Base-by-base conservation (phyloP, 2,113 vertebrate species). In the Panthera uncia region DNA sequence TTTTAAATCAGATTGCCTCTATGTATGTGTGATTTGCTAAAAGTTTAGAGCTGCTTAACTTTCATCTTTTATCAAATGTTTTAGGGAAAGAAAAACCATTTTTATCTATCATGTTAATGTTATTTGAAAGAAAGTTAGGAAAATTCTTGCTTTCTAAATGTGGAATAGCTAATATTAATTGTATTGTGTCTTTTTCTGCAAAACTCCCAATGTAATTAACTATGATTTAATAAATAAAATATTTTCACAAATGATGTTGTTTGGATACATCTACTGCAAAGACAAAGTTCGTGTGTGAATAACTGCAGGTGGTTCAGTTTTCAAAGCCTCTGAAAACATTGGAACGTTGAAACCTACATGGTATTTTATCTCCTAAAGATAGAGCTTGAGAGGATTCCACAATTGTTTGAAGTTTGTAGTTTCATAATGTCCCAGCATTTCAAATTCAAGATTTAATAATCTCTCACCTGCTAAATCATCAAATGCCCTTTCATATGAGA, bases 401-500 rank as follows among this genome's bases (percentile, higher is more conserved):
- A 48, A 45, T 97, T 97, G 69, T 97, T 97, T 97, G 91, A 97
- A 98, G 81, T 94, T 52, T 69, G 61, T 74, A 71, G 52, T 93
- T 96, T 96, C 48, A 97, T 93, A 94, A 93, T 89, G 73, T 18
- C 73, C 61, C 16, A 84, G 55, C 38, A 97, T 97, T 98, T 98
- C 84, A 95, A 90, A 96, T 97, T 97, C 97, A 95, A 82, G 81
- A 95, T 94, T 94, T 89, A 96, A 96, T 97, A 92, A 97, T 96
- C 92, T 95, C 84, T 92, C 96, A 97, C 94, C 87, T 91, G 81
- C 74, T 85, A 96, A 78, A 61, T 69, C 80, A 94, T 93, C 81
- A 95, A 92, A 96, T 94, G 81, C 36, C 81, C 95, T 97, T 98
- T 98, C 94, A 94, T 86, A 91, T 79, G n/a, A 65, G 25, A 71